Evolutionary conservation across 2,113 vertebrate genomes (phyloP), one percentile per base, ranked within the genome.

Genomic region (Pipa parva): DNA sequence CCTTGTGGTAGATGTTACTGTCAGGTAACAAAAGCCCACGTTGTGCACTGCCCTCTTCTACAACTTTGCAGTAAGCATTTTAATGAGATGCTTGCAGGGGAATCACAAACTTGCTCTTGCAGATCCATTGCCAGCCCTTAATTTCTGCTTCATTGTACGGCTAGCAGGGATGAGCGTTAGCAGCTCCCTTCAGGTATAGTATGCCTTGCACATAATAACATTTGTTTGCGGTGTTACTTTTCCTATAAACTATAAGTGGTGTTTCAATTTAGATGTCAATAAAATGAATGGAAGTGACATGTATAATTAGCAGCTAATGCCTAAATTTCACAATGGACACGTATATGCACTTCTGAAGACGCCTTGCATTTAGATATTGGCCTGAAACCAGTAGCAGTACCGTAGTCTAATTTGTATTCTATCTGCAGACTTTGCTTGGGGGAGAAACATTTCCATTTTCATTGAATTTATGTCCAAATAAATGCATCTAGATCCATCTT

Each of bases 401-500:
- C 66, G 54, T 48, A 61, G 37, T 70, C 66, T 70, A 54, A 60
- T 70, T 70, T 61, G 66, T 70, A 70, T 70, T 70, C 66, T 54
- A 50, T 60, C 66, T 60, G 59, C 58, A 22, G 29, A 59, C 39
- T 52, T 51, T 54, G n/a, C 48, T 29, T 42, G 5, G 60, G 66
- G 66, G 66, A 61, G 54, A 31, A 70, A 52, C 66, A 70, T 54
- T 70, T 68, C 65, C 56, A 68, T 68, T 59, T 68, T 70, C 66
- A 70, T 70, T 70, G 66, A 70, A 70, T 70, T 70, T 70, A 70
- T 54, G 66, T 70, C 66, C 56, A 70, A 61, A 70, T 70, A 61
- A 59, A 70, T 70, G 37, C 66, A 68, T 66, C 45, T 50, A 67
- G 60, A 68, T 66, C 45, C 50, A 67, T 70, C 66, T 51, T 70